phyloP scores from a whole-genome alignment of 1,140 invertebrate species.

The Drosophila asahinai region DNA sequence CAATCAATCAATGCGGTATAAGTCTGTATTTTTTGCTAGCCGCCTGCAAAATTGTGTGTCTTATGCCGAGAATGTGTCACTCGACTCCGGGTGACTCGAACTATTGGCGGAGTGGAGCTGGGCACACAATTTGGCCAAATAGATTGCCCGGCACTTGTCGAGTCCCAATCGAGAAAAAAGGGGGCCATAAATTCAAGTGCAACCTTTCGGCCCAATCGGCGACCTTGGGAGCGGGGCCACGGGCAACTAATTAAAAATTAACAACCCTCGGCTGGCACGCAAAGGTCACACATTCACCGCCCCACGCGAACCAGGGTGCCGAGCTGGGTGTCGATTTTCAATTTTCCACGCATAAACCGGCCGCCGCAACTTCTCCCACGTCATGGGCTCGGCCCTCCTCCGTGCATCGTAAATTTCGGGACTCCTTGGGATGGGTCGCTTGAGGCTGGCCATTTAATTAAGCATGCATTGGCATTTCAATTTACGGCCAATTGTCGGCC shows the following conservation, averaged over 20 bases:
- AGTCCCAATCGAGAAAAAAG: constrained; percentile 9
- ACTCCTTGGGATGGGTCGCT: constrained; percentile 2
- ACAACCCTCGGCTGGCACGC: constrained; percentile 67
- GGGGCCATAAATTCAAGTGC: constrained; percentile 72
- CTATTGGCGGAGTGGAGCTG: constrained; percentile 16
- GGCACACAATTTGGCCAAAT: constrained; percentile 42
- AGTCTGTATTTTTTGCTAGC: constrained; percentile 52
- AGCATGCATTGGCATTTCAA: constrained; percentile 64
- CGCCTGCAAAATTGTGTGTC: constrained; percentile 25
- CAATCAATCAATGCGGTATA: constrained; percentile 74
- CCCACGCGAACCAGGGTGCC: neutral
- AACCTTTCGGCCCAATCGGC: constrained; percentile 66
- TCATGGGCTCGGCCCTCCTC: constrained; percentile 7
- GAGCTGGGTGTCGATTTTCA: constrained; percentile 37
- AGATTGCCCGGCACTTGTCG: constrained; percentile 48
- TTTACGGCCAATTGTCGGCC: constrained; percentile 49
- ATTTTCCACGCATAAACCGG: constrained; percentile 64
- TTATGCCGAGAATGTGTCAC: constrained; percentile 38
- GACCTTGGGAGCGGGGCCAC: constrained; percentile 39
- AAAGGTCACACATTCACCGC: constrained; percentile 60
- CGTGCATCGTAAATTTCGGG: constrained; percentile 35
- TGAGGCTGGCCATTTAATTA: constrained; percentile 52
- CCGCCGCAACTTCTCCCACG: constrained; percentile 1
- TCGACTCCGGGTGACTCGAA: constrained; percentile 31
- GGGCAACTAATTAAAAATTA: constrained; percentile 76